These are phyloP conservation scores for Episyrphus balteatus DNA, from an alignment of 1,140 invertebrate genomes.

Conservation along the genomic window DNA sequence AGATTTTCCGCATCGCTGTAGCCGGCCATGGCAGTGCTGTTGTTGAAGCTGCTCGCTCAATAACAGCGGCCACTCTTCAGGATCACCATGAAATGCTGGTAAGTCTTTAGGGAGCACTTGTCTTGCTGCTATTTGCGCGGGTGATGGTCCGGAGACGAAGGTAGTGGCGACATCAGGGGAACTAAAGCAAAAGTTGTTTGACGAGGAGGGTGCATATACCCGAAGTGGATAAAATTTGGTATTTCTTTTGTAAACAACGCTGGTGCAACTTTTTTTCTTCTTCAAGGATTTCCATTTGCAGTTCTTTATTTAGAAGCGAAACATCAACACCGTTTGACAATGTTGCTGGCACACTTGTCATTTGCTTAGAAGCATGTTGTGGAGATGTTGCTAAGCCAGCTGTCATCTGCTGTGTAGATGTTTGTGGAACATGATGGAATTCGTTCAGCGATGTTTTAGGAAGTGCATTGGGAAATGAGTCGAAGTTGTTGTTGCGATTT, in stretches of 20 bases:
- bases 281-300: constrained; percentile 1
- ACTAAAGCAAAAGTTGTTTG: not conserved
- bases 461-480: too few relatives aligned
- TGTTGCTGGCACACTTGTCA: too few relatives aligned
- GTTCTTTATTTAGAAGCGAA: not conserved
- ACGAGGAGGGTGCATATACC: too few relatives aligned
- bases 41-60: constrained; percentile 2
- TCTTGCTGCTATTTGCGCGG: constrained; percentile 2
- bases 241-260: constrained; percentile 3
- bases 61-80: constrained; percentile 4
- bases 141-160: not conserved
- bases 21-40: not conserved
- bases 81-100: constrained; percentile 2
- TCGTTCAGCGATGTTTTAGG: too few relatives aligned
- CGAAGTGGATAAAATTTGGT: not conserved
- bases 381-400: too few relatives aligned
- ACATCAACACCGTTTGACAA: too few relatives aligned
- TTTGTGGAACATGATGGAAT: too few relatives aligned
- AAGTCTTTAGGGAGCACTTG: not conserved
- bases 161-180: not conserved
- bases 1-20: constrained; percentile 1
- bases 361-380: too few relatives aligned
- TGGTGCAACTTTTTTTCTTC: constrained; percentile 3
- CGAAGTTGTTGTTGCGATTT: not conserved
- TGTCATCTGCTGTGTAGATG: too few relatives aligned